Evolutionary conservation across 2,888 invertebrate species (phyloP), one percentile per base, ranked within the genome.

Genomic region (Polydrusus pterygomalis): DNA sequence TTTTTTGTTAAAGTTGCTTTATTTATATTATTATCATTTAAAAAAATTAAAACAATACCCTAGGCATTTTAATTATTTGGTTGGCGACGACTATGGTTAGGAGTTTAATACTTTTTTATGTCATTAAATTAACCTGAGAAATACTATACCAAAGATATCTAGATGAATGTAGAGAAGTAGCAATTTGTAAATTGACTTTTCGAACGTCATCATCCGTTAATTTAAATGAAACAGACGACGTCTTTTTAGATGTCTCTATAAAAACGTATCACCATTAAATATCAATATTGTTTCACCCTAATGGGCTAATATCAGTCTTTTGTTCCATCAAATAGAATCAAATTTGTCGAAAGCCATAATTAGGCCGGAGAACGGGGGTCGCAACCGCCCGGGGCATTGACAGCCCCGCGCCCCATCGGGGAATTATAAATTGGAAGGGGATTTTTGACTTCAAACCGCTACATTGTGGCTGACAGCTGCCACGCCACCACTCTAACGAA

Each of bases 391-490:
- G 63, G 70, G 75, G 62, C 62, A 30, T 54, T 30, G 45, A 34
- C 58, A 69, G 25, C 69, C 69, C 69, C 47, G 60, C 81, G 81
- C 60, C 64, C 13, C 64, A 79, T 79, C 83, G 81, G 86, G 86
- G 86, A 85, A 85, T 86, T 86, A 85, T 86, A 86, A 86, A 86
- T 85, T 85, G 85, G 83, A 51, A 85, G 85, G 85, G 85, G 86
- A 85, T 85, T 85, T 86, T 86, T 86, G 86, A 87, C 85, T 87
- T 83, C 83, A 86, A 86, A 86, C 87, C 87, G 84, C 87, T 86
- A 87, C 87, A 86, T 87, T 87, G 87, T 84, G 87, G 87, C 84
- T 87, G 87, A 87, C 87, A 87, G 87, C 87, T 87, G 87, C 86
- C 87, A 87, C 85, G 84, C 83, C 84, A 82, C 81, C 9, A 84